These are phyloP conservation scores for Hydractinia echinata DNA, from an alignment of 30 jellyfish, hydroid and myxozoan species.

Conservation along the genomic window DNA sequence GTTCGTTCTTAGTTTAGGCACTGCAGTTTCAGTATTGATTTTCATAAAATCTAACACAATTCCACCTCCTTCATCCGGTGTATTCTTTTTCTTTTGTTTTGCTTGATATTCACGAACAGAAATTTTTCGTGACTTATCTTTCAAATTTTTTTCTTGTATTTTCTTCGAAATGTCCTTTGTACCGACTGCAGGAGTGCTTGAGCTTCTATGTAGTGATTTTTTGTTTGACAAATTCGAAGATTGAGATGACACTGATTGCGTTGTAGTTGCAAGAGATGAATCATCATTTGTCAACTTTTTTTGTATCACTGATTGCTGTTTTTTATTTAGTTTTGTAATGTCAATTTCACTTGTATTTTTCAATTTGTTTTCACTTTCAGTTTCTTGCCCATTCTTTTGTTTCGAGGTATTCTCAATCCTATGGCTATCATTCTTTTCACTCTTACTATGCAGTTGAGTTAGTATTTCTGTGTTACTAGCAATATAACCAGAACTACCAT, in stretches of 20 bases:
- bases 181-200: no score
- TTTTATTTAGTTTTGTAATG: not conserved
- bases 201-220: no score
- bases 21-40: not conserved
- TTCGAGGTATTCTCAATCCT: not conserved
- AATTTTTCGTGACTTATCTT: conserved; percentile 16
- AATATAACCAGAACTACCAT: no score
- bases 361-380: not conserved
- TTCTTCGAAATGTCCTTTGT: no score
- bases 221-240: not conserved
- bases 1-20: not conserved
- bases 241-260: not conserved
- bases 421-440: no score
- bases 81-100: not conserved
- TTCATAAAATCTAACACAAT: conserved; percentile 15
- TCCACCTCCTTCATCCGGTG: conserved; percentile 15
- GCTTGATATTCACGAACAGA: conserved; percentile 25
- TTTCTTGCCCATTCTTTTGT: not conserved
- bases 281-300: no score
- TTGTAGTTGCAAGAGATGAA: no score
- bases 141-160: not conserved
- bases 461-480: no score
- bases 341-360: not conserved
- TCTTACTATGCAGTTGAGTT: no score
- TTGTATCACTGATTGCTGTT: not conserved